Conservation (phyloP, 2,888 invertebrate species). For the Eristalis arbustorum region DNA sequence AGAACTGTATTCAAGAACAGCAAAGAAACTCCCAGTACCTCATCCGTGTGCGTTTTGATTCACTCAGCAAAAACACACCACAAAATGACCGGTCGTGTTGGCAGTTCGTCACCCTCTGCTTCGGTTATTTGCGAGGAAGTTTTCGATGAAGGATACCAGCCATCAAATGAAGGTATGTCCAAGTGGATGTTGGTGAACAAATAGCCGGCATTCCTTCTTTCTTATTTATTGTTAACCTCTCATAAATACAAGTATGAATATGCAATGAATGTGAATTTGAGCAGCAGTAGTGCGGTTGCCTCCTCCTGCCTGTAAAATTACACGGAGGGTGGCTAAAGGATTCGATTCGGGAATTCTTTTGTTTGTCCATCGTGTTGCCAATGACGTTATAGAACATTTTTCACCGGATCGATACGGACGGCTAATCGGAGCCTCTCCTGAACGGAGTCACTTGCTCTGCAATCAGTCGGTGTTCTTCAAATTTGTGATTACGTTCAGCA, state of each 20-base stretch:
- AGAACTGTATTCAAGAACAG: constrained; percentile 4
- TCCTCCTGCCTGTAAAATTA: not conserved
- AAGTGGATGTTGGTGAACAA: constrained; percentile 10
- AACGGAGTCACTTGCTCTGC: not conserved
- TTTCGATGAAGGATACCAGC: constrained; percentile 91
- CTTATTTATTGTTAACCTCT: not conserved
- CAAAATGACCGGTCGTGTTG: constrained; percentile 72
- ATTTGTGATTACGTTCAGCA: not conserved
- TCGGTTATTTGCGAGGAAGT: constrained; percentile 89
- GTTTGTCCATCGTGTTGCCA: constrained; percentile 60
- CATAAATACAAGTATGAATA: constrained; percentile 25
- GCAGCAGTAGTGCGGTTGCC: not conserved
- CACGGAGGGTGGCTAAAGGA: constrained; percentile 2
- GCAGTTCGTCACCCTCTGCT: constrained; percentile 75
- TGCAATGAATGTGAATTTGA: constrained; percentile 23
- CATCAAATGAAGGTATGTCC: constrained; percentile 88
- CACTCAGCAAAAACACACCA: not conserved
- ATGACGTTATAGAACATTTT: constrained; percentile 57
- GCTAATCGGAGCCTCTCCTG: not conserved
- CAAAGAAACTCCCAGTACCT: not conserved
- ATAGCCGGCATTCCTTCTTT: constrained; percentile 17
- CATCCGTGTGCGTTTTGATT: constrained; percentile 5
- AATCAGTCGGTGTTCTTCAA: not conserved
- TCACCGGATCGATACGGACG: constrained; percentile 62
- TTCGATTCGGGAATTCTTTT: constrained; percentile 14